Conservation (phyloP, 2,113 vertebrate species). For the Gorilla gorilla region DNA sequence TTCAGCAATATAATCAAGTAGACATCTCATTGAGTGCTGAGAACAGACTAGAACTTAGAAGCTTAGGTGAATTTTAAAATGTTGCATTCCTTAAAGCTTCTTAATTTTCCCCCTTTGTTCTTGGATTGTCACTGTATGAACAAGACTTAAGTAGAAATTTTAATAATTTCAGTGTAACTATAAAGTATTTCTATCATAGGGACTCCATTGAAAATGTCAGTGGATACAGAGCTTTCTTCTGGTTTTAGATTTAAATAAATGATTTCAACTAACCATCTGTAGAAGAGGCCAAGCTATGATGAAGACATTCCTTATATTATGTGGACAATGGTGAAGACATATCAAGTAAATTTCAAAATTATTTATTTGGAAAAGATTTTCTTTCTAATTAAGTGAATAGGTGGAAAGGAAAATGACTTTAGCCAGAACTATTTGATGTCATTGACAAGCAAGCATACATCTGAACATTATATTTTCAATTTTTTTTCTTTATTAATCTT, state of each 20-base stretch:
- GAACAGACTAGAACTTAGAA: slow-evolving; percentile 24
- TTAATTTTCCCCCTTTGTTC: not conserved
- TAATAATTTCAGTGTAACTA: slow-evolving; percentile 63
- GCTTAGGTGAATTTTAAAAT: slow-evolving; percentile 60
- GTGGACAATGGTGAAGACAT: slow-evolving; percentile 44
- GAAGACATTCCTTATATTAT: not conserved
- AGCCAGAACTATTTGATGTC: slow-evolving; percentile 36
- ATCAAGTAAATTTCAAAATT: slow-evolving; percentile 68
- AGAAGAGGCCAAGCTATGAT: slow-evolving; percentile 25
- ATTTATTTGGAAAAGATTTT: slow-evolving; percentile 62
- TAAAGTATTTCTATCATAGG: slow-evolving; percentile 50
- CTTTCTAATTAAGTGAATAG: slow-evolving; percentile 51
- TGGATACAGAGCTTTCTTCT: slow-evolving; percentile 58
- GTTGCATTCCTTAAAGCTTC: slow-evolving; percentile 40
- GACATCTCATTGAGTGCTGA: slow-evolving; percentile 40
- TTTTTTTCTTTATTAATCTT: slow-evolving; percentile 46
- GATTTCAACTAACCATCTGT: slow-evolving; percentile 40
- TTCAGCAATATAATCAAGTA: not conserved
- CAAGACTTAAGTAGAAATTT: slow-evolving; percentile 53
- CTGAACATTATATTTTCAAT: not conserved
- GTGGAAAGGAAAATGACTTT: not conserved
- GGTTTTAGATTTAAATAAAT: slow-evolving; percentile 76
- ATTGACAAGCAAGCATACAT: slow-evolving; percentile 6
- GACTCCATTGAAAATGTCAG: slow-evolving; percentile 43
- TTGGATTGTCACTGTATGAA: slow-evolving; percentile 65